These are phyloP conservation scores for Procambarus clarkii DNA, from an alignment of 1,140 invertebrate genomes.

Conservation along the genomic window DNA sequence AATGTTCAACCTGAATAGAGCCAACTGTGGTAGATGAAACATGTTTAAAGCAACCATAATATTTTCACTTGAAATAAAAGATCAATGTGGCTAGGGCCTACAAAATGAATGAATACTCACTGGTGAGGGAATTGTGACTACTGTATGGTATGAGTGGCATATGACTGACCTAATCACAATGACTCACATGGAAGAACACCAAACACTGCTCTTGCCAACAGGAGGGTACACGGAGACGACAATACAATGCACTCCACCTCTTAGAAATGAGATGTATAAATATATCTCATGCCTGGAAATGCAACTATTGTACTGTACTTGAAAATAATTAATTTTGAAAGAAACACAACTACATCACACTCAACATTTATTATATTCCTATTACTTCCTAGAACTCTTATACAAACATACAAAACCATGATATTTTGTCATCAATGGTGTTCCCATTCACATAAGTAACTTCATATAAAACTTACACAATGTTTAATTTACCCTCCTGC, in stretches of 20 bases:
- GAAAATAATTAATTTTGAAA: background rate
- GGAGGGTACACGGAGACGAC: slow-evolving; percentile 13
- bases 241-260: background rate
- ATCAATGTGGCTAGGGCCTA: slow-evolving; percentile 31
- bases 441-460: background rate
- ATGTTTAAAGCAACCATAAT: background rate
- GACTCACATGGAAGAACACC: slow-evolving; percentile 68
- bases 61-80: slow-evolving; percentile 14
- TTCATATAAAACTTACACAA: slow-evolving; percentile 31
- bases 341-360: background rate
- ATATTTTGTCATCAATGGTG: background rate
- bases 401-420: slow-evolving; percentile 13
- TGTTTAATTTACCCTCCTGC: slow-evolving; percentile 39
- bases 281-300: background rate
- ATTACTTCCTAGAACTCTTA: background rate
- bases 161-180: slow-evolving; percentile 67
- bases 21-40: background rate
- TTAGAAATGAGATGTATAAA: background rate
- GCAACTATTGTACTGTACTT: background rate
- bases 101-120: slow-evolving; percentile 47
- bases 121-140: slow-evolving; percentile 55
- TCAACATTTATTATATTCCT: background rate
- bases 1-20: background rate
- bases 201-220: slow-evolving; percentile 54
- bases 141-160: slow-evolving; percentile 57